Evolutionary conservation across 2,888 invertebrate genomes (phyloP), one percentile per base, ranked within the genome.

Genomic region (Cetonia aurata): DNA sequence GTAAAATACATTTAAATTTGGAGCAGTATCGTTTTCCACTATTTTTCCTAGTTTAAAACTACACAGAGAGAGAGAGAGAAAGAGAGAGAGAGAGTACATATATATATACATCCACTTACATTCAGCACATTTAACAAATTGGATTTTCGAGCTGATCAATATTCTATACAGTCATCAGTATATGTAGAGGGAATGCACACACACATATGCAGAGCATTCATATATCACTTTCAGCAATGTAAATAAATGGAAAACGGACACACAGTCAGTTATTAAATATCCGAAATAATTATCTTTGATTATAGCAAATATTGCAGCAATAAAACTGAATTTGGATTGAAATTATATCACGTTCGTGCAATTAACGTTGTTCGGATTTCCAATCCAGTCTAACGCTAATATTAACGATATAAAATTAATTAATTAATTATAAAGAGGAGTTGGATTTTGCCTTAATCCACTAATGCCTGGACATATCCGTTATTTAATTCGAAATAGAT

Each of bases 251-350:
- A 33, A 50, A 62, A 62, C 48, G 44, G 46, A 62, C 50, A 62
- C 37, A 37, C 15, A 62, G 15, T 17, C 33, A 48, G 62, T 50
- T 62, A 62, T 62, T 62, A 50, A 62, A 62, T 62, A 62, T 48
- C 62, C 62, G 62, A 62, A 62, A 62, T 62, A 62, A 62, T 62
- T 62, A 62, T 62, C 62, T 62, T 62, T 62, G 50, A 50, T 62
- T 62, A 62, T 62, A 50, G 48, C 62, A 62, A 62, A 62, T 62
- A 62, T 62, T 62, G 62, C 50, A 31, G 33, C 48, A 62, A 62
- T 62, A 15, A 50, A 62, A 50, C 50, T 12, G 33, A 37, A 62
- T 62, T 57, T 62, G 12, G 17, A 50, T 48, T 15, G n/a, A 12
- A 62, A 48, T 62, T 62, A 62, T 33, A 50, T 62, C 50, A 37